These are phyloP conservation scores for Acanthoscelides obtectus DNA, from an alignment of 2,888 invertebrate genomes.

Conservation along the genomic window DNA sequence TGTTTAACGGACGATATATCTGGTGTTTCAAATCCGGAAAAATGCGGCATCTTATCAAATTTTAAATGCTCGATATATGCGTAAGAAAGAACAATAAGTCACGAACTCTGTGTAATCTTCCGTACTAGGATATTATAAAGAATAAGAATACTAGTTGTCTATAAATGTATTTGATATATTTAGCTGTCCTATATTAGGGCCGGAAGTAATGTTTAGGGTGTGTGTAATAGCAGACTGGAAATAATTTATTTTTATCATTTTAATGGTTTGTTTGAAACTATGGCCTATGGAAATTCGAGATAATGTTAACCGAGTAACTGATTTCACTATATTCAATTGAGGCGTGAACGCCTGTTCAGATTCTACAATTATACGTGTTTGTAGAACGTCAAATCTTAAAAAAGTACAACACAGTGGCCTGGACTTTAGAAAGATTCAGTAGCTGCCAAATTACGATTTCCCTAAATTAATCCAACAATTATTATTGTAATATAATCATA, in stretches of 20 bases:
- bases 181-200: background rate
- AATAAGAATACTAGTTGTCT: background rate
- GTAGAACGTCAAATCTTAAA: too few relatives aligned
- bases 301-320: too few relatives aligned
- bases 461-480: too few relatives aligned
- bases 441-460: background rate
- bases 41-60: too few relatives aligned
- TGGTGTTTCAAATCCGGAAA: too few relatives aligned
- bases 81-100: background rate
- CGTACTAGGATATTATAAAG: background rate
- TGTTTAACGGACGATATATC: background rate
- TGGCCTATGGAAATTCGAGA: too few relatives aligned
- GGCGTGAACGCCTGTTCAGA: too few relatives aligned
- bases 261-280: too few relatives aligned
- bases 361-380: too few relatives aligned
- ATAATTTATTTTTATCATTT: background rate
- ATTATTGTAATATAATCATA: too few relatives aligned
- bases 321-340: too few relatives aligned
- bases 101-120: background rate
- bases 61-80: too few relatives aligned
- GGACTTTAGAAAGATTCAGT: background rate
- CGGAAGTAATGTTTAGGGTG: background rate
- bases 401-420: conserved; percentile 13
- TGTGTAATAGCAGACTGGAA: background rate
- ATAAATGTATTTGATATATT: background rate